Evolutionary conservation across 2,888 invertebrate genomes (phyloP).

Genomic region (Xylota sylvarum): DNA sequence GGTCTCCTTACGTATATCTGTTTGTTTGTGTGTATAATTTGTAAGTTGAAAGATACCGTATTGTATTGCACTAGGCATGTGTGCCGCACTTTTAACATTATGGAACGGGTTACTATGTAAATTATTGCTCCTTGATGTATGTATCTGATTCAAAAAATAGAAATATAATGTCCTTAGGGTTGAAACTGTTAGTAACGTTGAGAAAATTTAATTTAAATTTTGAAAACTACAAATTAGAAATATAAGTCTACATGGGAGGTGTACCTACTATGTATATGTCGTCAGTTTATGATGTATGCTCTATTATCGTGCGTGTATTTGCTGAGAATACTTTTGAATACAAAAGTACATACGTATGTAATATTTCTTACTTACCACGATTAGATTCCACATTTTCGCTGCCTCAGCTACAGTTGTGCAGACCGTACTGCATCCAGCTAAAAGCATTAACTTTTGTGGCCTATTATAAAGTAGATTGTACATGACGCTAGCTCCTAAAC

Average conservation of each 20-base stretch:
- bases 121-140: neutral
- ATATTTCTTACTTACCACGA: slow-evolving; percentile 92
- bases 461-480: slow-evolving; percentile 98
- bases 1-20: slow-evolving; percentile 19
- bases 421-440: slow-evolving; percentile 99
- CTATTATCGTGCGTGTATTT: too few relatives aligned
- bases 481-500: slow-evolving; percentile 98
- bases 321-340: neutral
- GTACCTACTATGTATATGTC: neutral
- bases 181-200: neutral
- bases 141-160: neutral
- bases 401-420: slow-evolving; percentile 99
- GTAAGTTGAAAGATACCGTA: slow-evolving; percentile 10
- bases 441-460: slow-evolving; percentile 96
- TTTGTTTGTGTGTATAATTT: slow-evolving; percentile 20
- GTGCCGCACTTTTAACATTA: neutral
- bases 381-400: slow-evolving; percentile 99
- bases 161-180: neutral
- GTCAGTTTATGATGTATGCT: neutral
- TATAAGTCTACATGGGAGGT: neutral
- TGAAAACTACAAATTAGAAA: neutral
- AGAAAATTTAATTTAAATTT: slow-evolving; percentile 18
- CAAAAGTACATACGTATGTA: neutral
- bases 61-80: slow-evolving; percentile 15
- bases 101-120: neutral